Conservation (phyloP, 2,888 invertebrate species). For the Latheticus oryzae region DNA sequence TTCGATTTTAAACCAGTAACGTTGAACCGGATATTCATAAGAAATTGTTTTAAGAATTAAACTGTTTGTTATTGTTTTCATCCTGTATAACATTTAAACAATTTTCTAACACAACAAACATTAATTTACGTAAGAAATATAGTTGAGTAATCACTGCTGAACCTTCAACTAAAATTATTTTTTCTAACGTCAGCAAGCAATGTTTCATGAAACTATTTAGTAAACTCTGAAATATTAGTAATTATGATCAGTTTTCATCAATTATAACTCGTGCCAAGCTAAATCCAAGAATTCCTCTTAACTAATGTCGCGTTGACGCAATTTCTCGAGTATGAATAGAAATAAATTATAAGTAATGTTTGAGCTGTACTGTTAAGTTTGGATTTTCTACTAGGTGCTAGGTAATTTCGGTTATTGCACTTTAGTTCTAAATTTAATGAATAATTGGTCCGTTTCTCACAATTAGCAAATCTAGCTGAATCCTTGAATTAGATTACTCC, state of each 20-base stretch:
- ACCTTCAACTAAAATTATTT: too few species aligned
- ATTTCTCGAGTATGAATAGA: neutral
- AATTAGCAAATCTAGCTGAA: slow-evolving; percentile 33
- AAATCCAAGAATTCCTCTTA: slow-evolving; percentile 4
- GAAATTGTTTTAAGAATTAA: too few species aligned
- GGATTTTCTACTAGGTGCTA: neutral
- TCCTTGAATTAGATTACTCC: slow-evolving; percentile 37
- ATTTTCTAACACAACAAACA: too few species aligned
- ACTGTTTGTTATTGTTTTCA: too few species aligned
- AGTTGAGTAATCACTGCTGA: too few species aligned
- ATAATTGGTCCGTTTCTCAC: slow-evolving; percentile 26
- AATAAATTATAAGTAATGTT: neutral
- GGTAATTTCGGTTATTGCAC: slow-evolving; percentile 28
- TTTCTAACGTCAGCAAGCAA: too few species aligned
- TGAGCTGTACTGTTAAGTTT: neutral
- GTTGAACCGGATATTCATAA: too few species aligned
- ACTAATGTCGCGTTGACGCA: too few species aligned
- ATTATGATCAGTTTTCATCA: slow-evolving; percentile 15
- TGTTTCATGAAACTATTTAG: too few species aligned
- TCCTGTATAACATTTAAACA: too few species aligned
- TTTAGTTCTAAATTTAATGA: slow-evolving; percentile 23
- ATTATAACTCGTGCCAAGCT: slow-evolving; percentile 21
- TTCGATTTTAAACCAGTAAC: too few species aligned
- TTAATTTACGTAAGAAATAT: too few species aligned
- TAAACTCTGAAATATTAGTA: slow-evolving; percentile 6